Base-by-base conservation (phyloP, 2,888 invertebrate species). In the Amiota communis region DNA sequence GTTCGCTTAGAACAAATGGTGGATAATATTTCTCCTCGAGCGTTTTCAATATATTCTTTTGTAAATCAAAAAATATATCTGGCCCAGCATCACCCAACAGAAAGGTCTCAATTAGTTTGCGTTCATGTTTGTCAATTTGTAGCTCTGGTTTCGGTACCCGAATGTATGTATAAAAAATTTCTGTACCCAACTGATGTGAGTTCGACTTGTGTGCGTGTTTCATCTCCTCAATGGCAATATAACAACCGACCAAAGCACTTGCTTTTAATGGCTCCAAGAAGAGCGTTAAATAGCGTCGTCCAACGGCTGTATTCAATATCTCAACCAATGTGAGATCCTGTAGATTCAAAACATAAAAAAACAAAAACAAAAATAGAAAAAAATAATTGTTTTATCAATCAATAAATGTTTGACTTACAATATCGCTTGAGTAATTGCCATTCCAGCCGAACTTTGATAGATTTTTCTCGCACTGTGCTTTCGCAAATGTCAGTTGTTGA, bases 121-220 rank as follows among this genome's bases (percentile, higher is more conserved):
- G 92, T 8, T 94, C 93, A 70, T 92, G 92, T 91, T 92, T 96
- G 86, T 96, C 95, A 61, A 96, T 94, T 91, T 95, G 95, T 75
- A 96, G 94, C 87, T 94, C 95, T 0, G 95, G 94, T 75, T 94
- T 94, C 1, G 95, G 94, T 69, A 94, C 95, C 78, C 95, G 92
- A 75, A 97, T 95, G 83, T 95, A 97, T 4, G 95, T 96, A 87
- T 97, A 96, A 90, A 96, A 97, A 84, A 97, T 95, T 89, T 97
- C 97, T n/a, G 96, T 95, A 11, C 95, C 97, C 47, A 96, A 90
- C 83, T 97, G 95, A 89, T 97, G 96, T 93, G 95, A 95, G 79
- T 93, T 93, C 75, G 93, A 93, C 79, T 95, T 92, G 65, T 94
- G 93, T n/a, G 95, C 93, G 73, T 92, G 92, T 77, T 95, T 92